These are phyloP conservation scores for Erannis defoliaria DNA, from an alignment of 2,888 invertebrate species.

Conservation along the genomic window DNA sequence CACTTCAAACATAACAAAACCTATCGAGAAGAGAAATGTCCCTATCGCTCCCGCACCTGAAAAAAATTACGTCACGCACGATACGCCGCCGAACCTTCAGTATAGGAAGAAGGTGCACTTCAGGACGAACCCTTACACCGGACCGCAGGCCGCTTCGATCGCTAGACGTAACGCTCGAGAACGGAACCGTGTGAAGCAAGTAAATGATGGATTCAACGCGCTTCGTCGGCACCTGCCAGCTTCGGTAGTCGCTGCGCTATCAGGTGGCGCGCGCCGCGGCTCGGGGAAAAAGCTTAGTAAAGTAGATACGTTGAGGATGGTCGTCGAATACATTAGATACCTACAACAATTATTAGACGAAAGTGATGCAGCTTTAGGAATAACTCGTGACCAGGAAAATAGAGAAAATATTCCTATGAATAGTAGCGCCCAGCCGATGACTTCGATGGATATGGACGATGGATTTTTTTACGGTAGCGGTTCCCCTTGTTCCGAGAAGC, in stretches of 20 bases:
- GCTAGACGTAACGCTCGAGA: conserved; percentile 97
- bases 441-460: conserved; percentile 80
- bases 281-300: conserved; percentile 95
- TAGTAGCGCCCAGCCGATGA: conserved; percentile 69
- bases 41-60: conserved; percentile 88
- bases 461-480: conserved; percentile 82
- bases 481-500: conserved; percentile 89
- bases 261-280: conserved; percentile 89
- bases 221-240: conserved; percentile 95
- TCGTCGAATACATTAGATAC: conserved; percentile 96
- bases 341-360: conserved; percentile 93
- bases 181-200: conserved; percentile 97
- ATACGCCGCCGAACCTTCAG: conserved; percentile 85
- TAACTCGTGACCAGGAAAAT: conserved; percentile 77
- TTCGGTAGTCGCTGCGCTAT: conserved; percentile 90
- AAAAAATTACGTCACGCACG: conserved; percentile 83
- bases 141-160: conserved; percentile 94
- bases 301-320: conserved; percentile 95
- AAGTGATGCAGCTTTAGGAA: conserved; percentile 88
- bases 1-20: conserved; percentile 75
- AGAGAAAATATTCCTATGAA: conserved; percentile 79
- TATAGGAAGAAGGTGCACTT: conserved; percentile 92
- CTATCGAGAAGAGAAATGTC: conserved; percentile 82
- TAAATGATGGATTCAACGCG: conserved; percentile 96
- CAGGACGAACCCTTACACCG: conserved; percentile 86